Conservation (phyloP, 2,888 invertebrate genomes). For the Protophormia terraenovae region DNA sequence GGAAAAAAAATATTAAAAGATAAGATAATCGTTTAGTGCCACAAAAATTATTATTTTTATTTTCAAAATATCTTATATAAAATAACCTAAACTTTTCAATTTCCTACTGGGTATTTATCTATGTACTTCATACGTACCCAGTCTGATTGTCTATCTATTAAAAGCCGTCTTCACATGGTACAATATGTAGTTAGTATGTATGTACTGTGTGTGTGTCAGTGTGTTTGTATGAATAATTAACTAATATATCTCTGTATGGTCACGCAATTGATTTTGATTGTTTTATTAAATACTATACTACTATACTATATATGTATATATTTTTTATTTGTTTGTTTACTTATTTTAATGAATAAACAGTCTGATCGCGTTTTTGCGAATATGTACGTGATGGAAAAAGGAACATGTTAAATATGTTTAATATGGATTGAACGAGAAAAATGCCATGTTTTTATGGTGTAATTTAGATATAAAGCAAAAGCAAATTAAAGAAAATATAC, state of each 20-base stretch:
- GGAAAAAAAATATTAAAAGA: too few relatives aligned
- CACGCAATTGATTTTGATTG: slow-evolving; percentile 61
- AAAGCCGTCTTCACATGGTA: slow-evolving; percentile 4
- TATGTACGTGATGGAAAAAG: neutral
- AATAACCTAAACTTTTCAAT: too few relatives aligned
- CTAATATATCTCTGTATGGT: slow-evolving; percentile 27
- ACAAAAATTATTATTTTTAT: too few relatives aligned
- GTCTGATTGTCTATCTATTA: neutral
- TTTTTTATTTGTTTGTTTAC: slow-evolving; percentile 17
- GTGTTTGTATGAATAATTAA: slow-evolving; percentile 36
- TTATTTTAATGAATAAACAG: slow-evolving; percentile 33
- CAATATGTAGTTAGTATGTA: neutral
- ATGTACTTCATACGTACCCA: neutral
- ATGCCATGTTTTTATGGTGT: too few relatives aligned
- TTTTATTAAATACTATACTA: slow-evolving; percentile 36
- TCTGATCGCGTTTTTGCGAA: neutral
- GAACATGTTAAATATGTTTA: neutral
- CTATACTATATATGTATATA: neutral
- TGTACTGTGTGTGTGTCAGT: too few relatives aligned
- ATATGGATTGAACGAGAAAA: neutral
- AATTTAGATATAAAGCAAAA: too few relatives aligned
- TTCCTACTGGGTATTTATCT: neutral
- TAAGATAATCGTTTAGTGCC: too few relatives aligned
- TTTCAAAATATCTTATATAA: too few relatives aligned
- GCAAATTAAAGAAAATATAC: too few relatives aligned